Base-by-base conservation (phyloP, 2,888 invertebrate species). In the Acleris emargana region DNA sequence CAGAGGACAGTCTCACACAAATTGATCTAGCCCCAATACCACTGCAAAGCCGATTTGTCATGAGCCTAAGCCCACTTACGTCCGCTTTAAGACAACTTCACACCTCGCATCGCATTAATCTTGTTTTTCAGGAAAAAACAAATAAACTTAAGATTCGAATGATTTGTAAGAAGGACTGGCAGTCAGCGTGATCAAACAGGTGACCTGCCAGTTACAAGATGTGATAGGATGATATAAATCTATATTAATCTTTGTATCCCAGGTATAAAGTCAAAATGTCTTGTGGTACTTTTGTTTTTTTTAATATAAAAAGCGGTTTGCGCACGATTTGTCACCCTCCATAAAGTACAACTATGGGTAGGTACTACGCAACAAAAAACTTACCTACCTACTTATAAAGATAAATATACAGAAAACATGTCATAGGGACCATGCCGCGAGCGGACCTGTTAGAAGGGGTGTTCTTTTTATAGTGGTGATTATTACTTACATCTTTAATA, bases 51-150 rank as follows among this genome's bases (percentile, higher is more conserved):
- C 57, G 57, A 61, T 61, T 57, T 61, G 51, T 63, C 62, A 58
- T 73, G 66, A 71, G 76, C 77, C 75, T 71, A 70, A 72, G 63
- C 54, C 73, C 71, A 71, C 76, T 71, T 70, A 73, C 47, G 68
- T 73, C 72, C 62, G 64, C 71, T 72, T 72, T 71, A 68, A 70
- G 72, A 75, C 71, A 80, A 80, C 75, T 88, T 89, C 84, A 87
- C 89, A 87, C 89, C 84, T 88, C 78, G 58, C 57, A 72, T 70
- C 72, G 78, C 82, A 89, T 88, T 81, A 84, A 88, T 89, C 86
- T 84, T 84, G 64, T 68, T 75, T 81, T 79, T 79, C 80, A 77
- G 49, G 58, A 74, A 70, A 75, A 80, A 82, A 82, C 78, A 82
- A 84, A 84, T 79, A 81, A 74, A 69, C 70, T 69, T 68, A 63